Base-by-base conservation (phyloP, 2,888 invertebrate genomes). In the Plagodis dolabraria region DNA sequence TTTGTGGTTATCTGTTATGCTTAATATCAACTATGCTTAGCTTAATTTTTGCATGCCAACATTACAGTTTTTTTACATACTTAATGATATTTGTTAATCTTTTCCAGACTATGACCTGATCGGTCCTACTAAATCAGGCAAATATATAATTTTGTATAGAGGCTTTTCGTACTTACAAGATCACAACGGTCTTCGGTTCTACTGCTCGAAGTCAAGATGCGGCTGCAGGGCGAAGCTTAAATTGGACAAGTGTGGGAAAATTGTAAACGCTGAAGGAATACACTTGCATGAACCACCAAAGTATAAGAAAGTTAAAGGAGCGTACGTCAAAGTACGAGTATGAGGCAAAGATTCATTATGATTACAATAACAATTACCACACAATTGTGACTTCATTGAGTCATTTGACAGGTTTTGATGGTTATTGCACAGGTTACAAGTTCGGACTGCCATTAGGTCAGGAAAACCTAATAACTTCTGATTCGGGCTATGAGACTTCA, bases 161-260 rank as follows among this genome's bases (percentile, higher is more conserved):
- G 8, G 47, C 0, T 62, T 48, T 36, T 57, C 62, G 40, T 62
- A 49, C 51, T 49, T 47, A 5, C 57, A 58, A 50, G 52, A 8
- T 8, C 42, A 11, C 5, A 0, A 45, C 36, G 47, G 47, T 6
- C 38, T 9, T 0, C 53, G 56, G 34, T 56, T 47, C 8, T 61
- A 61, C 36, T 64, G 64, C 33, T 61, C 58, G 0, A 56, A 56
- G 38, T 40, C 48, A 0, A 33, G 10, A 6, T 8, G 11, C 9
- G 58, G 58, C 0, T 64, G 64, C 43, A 59, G 53, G 50, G 56
- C 53, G 0, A 60, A 45, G 34, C 11, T 57, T 6, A 51, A 57
- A 50, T 34, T 50, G 5, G 50, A 50, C n/a, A 22, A 22, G 2
- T 11, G 22, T 33, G 53, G 50, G 10, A 51, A 12, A 7, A 44